A percentile compares a stretch with the other conserved stretches of the same genome.
These are phyloP conservation scores for Pterostichus niger DNA, from an alignment of 2,888 invertebrate genomes.

Conservation along the genomic window DNA sequence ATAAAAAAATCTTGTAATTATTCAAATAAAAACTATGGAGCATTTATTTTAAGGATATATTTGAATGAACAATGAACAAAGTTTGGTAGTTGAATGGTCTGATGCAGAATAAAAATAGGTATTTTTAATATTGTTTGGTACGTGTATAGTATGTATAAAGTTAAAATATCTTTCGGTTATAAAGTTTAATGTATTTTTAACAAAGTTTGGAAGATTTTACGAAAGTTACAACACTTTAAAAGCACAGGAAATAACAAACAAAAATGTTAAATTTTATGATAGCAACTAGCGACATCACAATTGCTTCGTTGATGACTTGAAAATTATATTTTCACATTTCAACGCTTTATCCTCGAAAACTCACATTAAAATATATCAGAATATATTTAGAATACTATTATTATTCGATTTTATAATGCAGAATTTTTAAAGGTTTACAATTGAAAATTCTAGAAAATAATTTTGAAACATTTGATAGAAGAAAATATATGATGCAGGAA, in stretches of 20 bases:
- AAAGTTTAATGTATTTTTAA: conserved; percentile 62
- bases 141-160: conserved; percentile 1
- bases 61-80: no score
- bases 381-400: background rate
- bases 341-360: no score
- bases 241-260: conserved; percentile 42
- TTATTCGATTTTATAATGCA: no score
- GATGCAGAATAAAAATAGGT: background rate
- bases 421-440: no score
- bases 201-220: conserved; percentile 51
- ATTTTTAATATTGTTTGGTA: background rate
- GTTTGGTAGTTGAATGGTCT: no score
- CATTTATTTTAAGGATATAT: no score
- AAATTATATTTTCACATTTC: conserved; percentile 24
- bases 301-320: conserved; percentile 16
- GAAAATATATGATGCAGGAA: no score
- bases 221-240: conserved; percentile 37
- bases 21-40: background rate
- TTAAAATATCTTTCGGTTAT: conserved; percentile 23
- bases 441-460: no score
- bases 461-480: no score
- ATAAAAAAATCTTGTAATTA: no score
- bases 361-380: background rate
- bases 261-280: conserved; percentile 53
- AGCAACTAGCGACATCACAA: conserved; percentile 9